Evolutionary conservation across 92 coral and sea anemone genomes (phyloP), one percentile per base, ranked within the genome.

Genomic region (Paramuricea clavata): DNA sequence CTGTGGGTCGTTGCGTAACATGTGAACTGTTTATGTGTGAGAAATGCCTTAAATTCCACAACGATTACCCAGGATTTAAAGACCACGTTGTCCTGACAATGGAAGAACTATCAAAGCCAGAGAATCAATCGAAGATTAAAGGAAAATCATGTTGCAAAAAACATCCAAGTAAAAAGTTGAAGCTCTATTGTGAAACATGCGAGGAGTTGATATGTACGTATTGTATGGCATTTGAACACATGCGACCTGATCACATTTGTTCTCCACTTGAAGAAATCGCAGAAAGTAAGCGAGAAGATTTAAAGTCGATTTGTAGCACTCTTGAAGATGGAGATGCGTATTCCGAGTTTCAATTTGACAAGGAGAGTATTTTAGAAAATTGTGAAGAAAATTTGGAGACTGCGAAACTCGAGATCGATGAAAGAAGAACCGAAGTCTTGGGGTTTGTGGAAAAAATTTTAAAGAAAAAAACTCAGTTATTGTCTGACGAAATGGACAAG

Each of bases 41-140:
- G 44, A 39, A 4, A 39, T 39, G 44, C 10, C 4, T 39, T 4
- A 4, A 39, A 10, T 39, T 10, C 21, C 84, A 79, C 30, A 79
- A 36, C 30, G 36, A 26, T 3, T 79, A 79, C 36, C 33, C 9
- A 12, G 84, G 73, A 6, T 57, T 33, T 47, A 9, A 19, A 28
- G 54, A 60, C 17, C 84, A 79, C 25, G 42, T 26, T 35, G 73
- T 79, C 22, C 25, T 79, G 30, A 25, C 72, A 15, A 79, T 61
- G 84, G 84, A 60, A 41, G 84, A 79, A 36, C 59, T 79, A 79
- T 79, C 84, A 6, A 79, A 79, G 34, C 73, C 72, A 2, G 84
- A 79, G 25, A 79, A 79, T n/a, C 34, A 13, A 36, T 17, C 34
- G 7, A 79, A 79, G 36, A 79, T 79, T 2, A 79, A 33, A 22